phyloP scores from a whole-genome alignment of 2,113 vertebrate species.

The Gymnobelideus leadbeateri region DNA sequence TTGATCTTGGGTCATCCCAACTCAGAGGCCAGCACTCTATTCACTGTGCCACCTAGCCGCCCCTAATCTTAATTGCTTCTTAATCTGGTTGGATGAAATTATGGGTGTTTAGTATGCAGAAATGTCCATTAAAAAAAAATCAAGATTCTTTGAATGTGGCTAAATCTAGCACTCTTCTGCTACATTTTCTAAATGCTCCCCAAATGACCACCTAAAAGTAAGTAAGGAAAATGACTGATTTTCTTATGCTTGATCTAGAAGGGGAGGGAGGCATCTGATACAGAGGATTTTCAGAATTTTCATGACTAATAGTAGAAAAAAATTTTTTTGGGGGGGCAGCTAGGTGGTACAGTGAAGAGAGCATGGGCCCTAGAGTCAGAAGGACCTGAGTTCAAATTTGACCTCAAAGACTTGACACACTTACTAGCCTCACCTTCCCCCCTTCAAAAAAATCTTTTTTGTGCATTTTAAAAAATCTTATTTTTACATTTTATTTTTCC shows the following conservation, averaged over 20 bases:
- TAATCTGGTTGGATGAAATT: constrained; percentile 57
- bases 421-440: too few relatives aligned
- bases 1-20: too few relatives aligned
- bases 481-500: too few relatives aligned
- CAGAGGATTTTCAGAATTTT: constrained; percentile 17
- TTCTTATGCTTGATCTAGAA: constrained; percentile 63
- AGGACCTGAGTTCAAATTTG: too few relatives aligned
- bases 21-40: too few relatives aligned
- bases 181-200: constrained; percentile 49
- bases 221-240: constrained; percentile 60
- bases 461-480: not conserved
- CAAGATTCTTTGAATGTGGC: constrained; percentile 45
- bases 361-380: too few relatives aligned
- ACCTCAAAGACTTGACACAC: too few relatives aligned
- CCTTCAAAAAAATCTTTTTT: not conserved
- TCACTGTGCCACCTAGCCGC: too few relatives aligned
- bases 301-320: constrained; percentile 70
- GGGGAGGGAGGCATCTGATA: constrained; percentile 28
- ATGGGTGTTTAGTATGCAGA: constrained; percentile 48
- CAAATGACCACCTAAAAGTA: constrained; percentile 60
- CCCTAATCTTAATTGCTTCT: constrained; percentile 30
- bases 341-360: too few relatives aligned
- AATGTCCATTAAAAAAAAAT: constrained; percentile 33
- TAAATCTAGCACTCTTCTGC: not conserved
- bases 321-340: too few relatives aligned